Evolutionary conservation across 2,888 invertebrate species (phyloP), one percentile per base, ranked within the genome.

Genomic region (Eristalis tenax): DNA sequence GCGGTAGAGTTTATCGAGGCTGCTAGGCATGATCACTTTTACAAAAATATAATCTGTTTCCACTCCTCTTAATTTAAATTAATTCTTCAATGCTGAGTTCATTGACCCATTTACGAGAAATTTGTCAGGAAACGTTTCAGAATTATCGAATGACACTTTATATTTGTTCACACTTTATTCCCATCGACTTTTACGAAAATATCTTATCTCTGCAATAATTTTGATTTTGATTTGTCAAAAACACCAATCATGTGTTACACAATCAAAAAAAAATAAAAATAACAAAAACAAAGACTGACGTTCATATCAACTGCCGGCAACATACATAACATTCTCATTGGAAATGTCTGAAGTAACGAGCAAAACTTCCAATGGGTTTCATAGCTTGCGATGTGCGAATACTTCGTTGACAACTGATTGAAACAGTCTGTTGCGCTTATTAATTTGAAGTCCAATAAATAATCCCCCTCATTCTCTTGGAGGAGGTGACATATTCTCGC

Each of bases 1-100:
- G 89, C 98, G 95, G 92, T 98, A 99, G 73, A 97, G 94, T 84
- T 96, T 95, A 92, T 97, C 97, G 90, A 97, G 93, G 90, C 94
- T 95, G 90, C 95, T 95, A 78, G 94, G 94, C 95, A 95, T 95
- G 35, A 79, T 89, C 1, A 28, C 35, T 64, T 35, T 10, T 35
- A 6, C 11, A 35, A n/a, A 10, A 32, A 64, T 15, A 23, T 61
- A 26, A 28, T 26, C 8, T 15, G 3, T 61, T 13, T 8, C 18
- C 6, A 59, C 59, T 59, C 10, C 26, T 5, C 2, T 2, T 13
- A 26, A 59, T 23, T 59, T 59, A 23, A 18, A 18, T 15, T 10
- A 59, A 26, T 59, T 59, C 4, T 26, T 23, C 13, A 23, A 57
- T 0, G 11, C 10, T 11, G n/a, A 26, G 8, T n/a, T 28, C 10